phyloP scores from a whole-genome alignment of 2,113 vertebrate species.

The Hippopotamus amphibius region DNA sequence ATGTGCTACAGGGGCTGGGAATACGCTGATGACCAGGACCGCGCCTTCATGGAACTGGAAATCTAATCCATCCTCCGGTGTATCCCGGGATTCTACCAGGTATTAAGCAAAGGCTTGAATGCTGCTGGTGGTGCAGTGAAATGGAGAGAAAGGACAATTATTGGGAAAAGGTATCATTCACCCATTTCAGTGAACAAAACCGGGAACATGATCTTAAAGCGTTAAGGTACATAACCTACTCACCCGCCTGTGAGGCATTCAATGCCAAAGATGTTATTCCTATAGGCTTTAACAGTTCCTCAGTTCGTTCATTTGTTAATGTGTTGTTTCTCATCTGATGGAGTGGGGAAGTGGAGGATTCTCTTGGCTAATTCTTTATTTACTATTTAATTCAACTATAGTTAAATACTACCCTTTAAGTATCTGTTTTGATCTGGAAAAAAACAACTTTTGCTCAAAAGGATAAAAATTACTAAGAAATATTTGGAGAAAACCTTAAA shows the following conservation, averaged over 20 bases:
- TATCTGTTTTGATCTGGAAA: background rate
- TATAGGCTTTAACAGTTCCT: background rate
- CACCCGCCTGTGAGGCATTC: background rate
- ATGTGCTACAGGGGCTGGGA: too few species aligned
- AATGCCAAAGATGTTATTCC: background rate
- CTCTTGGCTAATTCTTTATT: background rate
- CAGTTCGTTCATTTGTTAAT: background rate
- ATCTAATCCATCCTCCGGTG: background rate
- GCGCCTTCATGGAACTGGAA: background rate
- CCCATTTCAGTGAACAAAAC: background rate
- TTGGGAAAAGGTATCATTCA: background rate
- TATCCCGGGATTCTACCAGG: background rate
- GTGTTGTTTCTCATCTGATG: background rate
- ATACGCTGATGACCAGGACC: too few species aligned
- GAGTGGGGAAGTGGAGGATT: background rate
- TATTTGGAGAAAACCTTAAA: constrained; percentile 22
- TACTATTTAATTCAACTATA: background rate
- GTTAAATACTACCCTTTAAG: background rate
- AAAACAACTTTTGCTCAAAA: background rate
- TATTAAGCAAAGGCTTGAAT: background rate
- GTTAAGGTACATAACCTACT: background rate
- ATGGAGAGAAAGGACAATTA: background rate
- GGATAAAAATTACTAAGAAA: constrained; percentile 7
- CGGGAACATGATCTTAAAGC: background rate
- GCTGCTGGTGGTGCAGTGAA: background rate